These are phyloP conservation scores for Aspidoscelis tigris DNA, from an alignment of 2,113 vertebrate genomes.

Conservation along the genomic window DNA sequence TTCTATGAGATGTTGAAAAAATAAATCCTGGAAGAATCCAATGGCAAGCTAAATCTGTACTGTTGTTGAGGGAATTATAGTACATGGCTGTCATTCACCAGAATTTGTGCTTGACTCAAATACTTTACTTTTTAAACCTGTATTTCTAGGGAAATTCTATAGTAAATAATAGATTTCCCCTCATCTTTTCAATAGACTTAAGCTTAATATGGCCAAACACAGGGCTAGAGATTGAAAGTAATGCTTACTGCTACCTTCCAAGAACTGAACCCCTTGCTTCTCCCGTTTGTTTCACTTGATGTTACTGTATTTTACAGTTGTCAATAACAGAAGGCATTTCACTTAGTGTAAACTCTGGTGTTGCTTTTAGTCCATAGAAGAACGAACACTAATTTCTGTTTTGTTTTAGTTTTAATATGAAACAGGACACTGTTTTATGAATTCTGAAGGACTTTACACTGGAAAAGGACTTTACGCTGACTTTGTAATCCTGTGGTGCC, in stretches of 20 bases:
- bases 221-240: not conserved
- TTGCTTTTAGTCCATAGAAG: not conserved
- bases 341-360: not conserved
- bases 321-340: not conserved
- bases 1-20: no score
- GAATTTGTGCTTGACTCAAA: no score
- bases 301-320: not conserved
- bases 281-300: not conserved
- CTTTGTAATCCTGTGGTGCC: conserved; percentile 25
- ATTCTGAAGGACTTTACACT: not conserved
- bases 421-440: not conserved
- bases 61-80: no score
- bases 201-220: not conserved
- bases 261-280: not conserved
- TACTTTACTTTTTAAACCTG: not conserved
- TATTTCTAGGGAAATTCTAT: no score
- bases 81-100: no score
- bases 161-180: not conserved
- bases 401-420: conserved; percentile 17
- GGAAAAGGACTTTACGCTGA: conserved; percentile 22
- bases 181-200: not conserved
- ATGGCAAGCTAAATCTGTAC: no score
- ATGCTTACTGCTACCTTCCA: not conserved
- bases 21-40: no score
- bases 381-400: not conserved